These are phyloP conservation scores for Zophobas atratus DNA, from an alignment of 1,140 invertebrate species.

Conservation along the genomic window DNA sequence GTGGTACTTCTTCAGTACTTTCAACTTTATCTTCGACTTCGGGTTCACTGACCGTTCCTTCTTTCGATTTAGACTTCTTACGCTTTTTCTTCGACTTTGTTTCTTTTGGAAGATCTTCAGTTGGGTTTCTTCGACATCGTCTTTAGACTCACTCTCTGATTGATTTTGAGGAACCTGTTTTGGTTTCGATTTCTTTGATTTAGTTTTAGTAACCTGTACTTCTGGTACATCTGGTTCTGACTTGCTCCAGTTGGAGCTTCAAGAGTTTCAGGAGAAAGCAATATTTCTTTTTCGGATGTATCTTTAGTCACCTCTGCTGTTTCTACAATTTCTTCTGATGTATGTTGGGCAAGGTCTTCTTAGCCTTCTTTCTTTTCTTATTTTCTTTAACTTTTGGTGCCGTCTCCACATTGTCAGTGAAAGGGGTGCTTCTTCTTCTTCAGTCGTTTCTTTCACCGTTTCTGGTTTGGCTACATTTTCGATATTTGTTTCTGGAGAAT, in stretches of 20 bases:
- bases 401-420: too few relatives aligned
- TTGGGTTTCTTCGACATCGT: constrained; percentile 23
- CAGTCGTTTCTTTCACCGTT: too few relatives aligned
- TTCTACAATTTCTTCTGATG: constrained; percentile 1
- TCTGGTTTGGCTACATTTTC: too few relatives aligned
- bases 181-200: constrained; percentile 45
- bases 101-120: background rate
- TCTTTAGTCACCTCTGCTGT: background rate
- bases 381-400: too few relatives aligned
- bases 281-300: background rate
- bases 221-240: background rate
- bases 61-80: constrained; percentile 10
- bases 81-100: constrained; percentile 8
- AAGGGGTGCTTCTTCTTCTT: too few relatives aligned
- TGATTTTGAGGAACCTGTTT: constrained; percentile 19
- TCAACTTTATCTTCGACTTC: background rate
- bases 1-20: background rate
- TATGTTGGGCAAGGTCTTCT: too few relatives aligned
- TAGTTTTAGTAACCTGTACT: constrained; percentile 14
- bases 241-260: background rate
- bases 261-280: too few relatives aligned
- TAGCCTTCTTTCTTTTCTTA: too few relatives aligned
- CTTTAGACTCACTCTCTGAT: background rate
- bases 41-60: background rate
- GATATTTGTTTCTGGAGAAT: too few relatives aligned